Evolutionary conservation across 2,797 vertebrate genomes (phyloP), one percentile per base, ranked within the genome.

Genomic region (Enteromius fasciolatus): DNA sequence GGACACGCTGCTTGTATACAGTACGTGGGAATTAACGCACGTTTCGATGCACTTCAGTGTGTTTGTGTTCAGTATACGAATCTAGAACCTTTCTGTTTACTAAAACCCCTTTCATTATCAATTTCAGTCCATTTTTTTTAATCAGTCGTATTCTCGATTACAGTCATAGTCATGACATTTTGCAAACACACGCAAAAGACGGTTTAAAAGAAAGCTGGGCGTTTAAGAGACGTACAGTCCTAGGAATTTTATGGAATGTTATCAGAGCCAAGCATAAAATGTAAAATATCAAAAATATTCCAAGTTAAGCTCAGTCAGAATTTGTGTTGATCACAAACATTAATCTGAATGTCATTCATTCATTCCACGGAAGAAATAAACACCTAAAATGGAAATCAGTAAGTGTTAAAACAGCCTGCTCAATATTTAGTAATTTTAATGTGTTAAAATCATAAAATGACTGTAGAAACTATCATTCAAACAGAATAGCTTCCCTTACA

Each of bases 11-110:
- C 17, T 15, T 66, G 39, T 31, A 36, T 6, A 7, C 33, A 36
- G 33, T 36, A 89, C 88, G 88, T 91, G 92, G 91, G 91, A 93
- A 93, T 90, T 92, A 89, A 91, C 92, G 80, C 17, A 54, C 41
- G 81, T 86, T 85, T 88, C 85, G 69, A 9, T 88, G 84, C 81
- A 59, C n/a, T 31, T 77, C 36, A 31, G 67, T 39, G 39, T n/a
- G 67, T 69, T 31, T 25, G 61, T 70, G 50, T n/a, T 28, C 17
- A 33, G 66, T 36, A 64, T 68, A 67, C 54, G 7, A 84, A 83
- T 73, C 61, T 78, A 31, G 1, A 39, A 50, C 18, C 66, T 33
- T 48, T 25, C 14, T 78, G 4, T 69, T 17, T 8, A 17, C 59
- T 72, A 67, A 84, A 36, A 20, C 50, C 50, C 83, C 77, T 18